phyloP scores from a whole-genome alignment of 2,888 invertebrate species.

The Dendrolimus houi region DNA sequence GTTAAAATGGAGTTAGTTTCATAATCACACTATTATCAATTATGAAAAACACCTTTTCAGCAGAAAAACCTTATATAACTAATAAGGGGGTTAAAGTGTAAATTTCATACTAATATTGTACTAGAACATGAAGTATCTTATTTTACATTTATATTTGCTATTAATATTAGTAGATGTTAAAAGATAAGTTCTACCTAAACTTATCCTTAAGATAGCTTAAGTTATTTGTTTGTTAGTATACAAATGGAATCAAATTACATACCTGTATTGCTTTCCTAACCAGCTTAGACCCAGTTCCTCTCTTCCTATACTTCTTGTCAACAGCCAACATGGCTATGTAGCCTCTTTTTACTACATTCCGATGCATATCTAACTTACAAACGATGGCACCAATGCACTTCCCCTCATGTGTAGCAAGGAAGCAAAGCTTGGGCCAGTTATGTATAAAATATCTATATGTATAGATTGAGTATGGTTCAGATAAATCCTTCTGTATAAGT shows the following conservation, averaged over 20 bases:
- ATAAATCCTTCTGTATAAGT: slow-evolving; percentile 98
- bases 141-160: too few relatives aligned
- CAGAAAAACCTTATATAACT: too few relatives aligned
- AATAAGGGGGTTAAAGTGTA: too few relatives aligned
- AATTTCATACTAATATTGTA: too few relatives aligned
- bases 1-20: too few relatives aligned
- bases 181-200: too few relatives aligned
- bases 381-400: slow-evolving; percentile 98
- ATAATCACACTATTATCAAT: too few relatives aligned
- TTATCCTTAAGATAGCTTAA: too few relatives aligned
- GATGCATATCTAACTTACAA: slow-evolving; percentile 96
- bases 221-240: too few relatives aligned
- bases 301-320: slow-evolving; percentile 95
- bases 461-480: slow-evolving; percentile 99
- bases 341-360: slow-evolving; percentile 92
- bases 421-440: slow-evolving; percentile 99
- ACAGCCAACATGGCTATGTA: slow-evolving; percentile 99
- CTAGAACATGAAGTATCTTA: too few relatives aligned
- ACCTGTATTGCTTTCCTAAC: slow-evolving; percentile 87
- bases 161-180: too few relatives aligned
- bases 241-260: slow-evolving; percentile 6
- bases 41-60: too few relatives aligned
- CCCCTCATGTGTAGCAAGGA: slow-evolving; percentile 92
- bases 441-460: slow-evolving; percentile 99
- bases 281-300: slow-evolving; percentile 91